These are phyloP conservation scores for Fopius arisanus DNA, from an alignment of 1,140 invertebrate species.

Conservation along the genomic window DNA sequence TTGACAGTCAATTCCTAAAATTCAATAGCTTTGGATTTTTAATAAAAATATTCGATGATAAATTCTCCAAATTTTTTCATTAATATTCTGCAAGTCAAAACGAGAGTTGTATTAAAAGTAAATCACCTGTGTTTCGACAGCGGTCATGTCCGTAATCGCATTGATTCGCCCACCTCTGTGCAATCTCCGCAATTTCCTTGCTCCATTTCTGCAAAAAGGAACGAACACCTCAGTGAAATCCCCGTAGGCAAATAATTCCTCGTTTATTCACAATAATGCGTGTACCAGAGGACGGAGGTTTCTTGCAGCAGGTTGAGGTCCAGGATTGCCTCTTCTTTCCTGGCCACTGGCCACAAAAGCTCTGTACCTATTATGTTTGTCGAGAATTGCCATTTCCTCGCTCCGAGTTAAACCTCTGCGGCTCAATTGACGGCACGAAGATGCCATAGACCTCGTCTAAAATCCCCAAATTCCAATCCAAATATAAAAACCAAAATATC, in stretches of 20 bases:
- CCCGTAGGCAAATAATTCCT: too few relatives aligned
- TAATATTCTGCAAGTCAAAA: too few relatives aligned
- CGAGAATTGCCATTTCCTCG: constrained; percentile 40
- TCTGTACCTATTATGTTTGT: constrained; percentile 61
- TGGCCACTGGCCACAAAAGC: constrained; percentile 61
- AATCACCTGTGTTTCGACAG: constrained; percentile 23
- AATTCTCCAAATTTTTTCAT: too few relatives aligned
- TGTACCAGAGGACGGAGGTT: constrained; percentile 47
- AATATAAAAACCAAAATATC: too few relatives aligned
- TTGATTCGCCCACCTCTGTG: constrained; percentile 23
- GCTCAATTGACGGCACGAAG: not conserved
- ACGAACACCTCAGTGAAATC: not conserved
- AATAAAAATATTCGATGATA: too few relatives aligned
- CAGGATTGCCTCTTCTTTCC: constrained; percentile 61
- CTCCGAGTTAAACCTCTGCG: constrained; percentile 23
- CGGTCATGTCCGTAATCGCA: constrained; percentile 21
- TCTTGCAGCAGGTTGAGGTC: constrained; percentile 65
- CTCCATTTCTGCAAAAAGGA: constrained; percentile 1
- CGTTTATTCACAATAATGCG: not conserved
- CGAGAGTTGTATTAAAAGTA: too few relatives aligned
- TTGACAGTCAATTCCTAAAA: not conserved
- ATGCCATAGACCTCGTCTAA: not conserved
- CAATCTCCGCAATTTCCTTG: constrained; percentile 1
- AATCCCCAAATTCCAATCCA: too few relatives aligned
- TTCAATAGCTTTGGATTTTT: too few relatives aligned